phyloP scores from a whole-genome alignment of 2,888 invertebrate genomes.

The Pocota personata region DNA sequence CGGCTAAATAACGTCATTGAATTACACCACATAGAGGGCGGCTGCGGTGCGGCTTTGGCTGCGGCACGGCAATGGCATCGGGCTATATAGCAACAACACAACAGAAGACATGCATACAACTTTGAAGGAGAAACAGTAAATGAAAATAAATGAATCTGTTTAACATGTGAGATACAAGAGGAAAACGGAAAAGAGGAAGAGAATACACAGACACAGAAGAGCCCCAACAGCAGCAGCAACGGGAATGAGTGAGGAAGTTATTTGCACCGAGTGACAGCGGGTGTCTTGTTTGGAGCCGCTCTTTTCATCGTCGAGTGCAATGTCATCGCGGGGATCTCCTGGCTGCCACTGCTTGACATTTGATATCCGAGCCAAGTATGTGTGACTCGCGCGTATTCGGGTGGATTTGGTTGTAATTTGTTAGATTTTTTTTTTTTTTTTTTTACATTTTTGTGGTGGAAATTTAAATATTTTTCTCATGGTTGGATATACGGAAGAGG shows the following conservation, averaged over 20 bases:
- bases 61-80: slow-evolving; percentile 25
- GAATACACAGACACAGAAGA: background rate
- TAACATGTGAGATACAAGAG: slow-evolving; percentile 58
- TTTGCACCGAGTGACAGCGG: slow-evolving; percentile 68
- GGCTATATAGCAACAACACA: background rate
- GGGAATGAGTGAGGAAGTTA: slow-evolving; percentile 65
- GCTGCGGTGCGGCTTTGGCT: background rate
- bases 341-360: slow-evolving; percentile 58
- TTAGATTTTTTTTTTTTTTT: background rate
- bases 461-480: background rate
- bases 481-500: background rate
- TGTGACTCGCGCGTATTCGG: slow-evolving; percentile 6
- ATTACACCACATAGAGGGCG: slow-evolving; percentile 63
- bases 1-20: slow-evolving; percentile 69
- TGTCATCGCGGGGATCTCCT: slow-evolving; percentile 63
- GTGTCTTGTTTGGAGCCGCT: slow-evolving; percentile 68
- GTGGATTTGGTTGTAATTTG: slow-evolving; percentile 25
- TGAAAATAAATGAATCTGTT: slow-evolving; percentile 69
- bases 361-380: slow-evolving; percentile 49
- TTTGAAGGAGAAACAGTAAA: slow-evolving; percentile 61
- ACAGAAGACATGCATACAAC: slow-evolving; percentile 8
- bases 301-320: slow-evolving; percentile 65
- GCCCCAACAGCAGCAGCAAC: slow-evolving; percentile 4
- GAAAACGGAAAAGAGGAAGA: slow-evolving; percentile 16
- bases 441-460: background rate